These are phyloP conservation scores for Dasyprocta punctata DNA, from an alignment of 2,113 vertebrate species.

Conservation along the genomic window DNA sequence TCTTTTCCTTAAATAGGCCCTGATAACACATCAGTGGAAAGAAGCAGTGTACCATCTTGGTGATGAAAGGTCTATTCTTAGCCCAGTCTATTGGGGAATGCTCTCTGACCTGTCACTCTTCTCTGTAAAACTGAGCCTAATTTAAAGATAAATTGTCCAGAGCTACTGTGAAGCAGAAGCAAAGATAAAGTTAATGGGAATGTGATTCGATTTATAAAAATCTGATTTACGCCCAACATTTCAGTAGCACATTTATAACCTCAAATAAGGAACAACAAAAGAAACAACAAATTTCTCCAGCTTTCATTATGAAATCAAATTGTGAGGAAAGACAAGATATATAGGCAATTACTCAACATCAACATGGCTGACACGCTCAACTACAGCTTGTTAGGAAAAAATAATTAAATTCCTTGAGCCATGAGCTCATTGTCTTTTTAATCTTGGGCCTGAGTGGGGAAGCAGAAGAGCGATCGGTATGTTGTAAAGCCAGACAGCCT, in stretches of 20 bases:
- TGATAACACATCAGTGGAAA: conserved; percentile 45
- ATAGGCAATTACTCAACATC: conserved; percentile 73
- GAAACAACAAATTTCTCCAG: conserved; percentile 68
- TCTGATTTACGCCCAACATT: conserved; percentile 78
- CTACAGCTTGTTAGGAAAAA: conserved; percentile 61
- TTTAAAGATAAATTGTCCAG: conserved; percentile 81
- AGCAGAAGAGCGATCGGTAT: neutral
- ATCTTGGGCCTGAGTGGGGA: conserved; percentile 30
- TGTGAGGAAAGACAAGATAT: conserved; percentile 68
- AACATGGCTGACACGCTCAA: conserved; percentile 74
- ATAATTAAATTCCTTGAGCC: conserved; percentile 69
- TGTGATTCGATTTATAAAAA: conserved; percentile 82
- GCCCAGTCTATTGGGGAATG: conserved; percentile 72
- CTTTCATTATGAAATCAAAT: conserved; percentile 75
- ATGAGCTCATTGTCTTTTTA: conserved; percentile 46
- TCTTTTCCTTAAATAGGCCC: neutral
- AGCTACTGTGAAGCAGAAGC: conserved; percentile 71
- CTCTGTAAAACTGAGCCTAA: conserved; percentile 79
- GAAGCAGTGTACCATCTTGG: conserved; percentile 9
- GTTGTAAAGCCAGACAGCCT: conserved; percentile 28
- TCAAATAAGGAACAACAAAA: conserved; percentile 70
- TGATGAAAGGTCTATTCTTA: conserved; percentile 71
- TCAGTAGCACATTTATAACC: conserved; percentile 70
- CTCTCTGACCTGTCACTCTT: conserved; percentile 70
- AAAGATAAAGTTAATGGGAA: conserved; percentile 83